Percentiles rank a stretch among this genome's conserved stretches.
Evolutionary conservation across 2,113 vertebrate genomes (phyloP).

Genomic region (Apaloderma vittatum): DNA sequence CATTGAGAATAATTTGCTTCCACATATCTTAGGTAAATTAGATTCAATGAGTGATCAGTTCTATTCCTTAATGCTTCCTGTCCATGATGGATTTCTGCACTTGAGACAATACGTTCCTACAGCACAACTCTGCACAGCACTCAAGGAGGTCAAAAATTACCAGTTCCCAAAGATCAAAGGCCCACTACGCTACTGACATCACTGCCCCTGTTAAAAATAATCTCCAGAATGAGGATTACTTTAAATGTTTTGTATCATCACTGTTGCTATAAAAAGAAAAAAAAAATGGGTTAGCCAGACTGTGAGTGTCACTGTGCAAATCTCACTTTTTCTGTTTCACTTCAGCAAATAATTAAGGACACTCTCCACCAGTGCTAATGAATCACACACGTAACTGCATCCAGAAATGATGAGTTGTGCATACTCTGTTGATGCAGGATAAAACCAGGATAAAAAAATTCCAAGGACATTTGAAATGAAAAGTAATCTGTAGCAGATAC

Average conservation of each 20-base stretch:
- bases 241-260: neutral
- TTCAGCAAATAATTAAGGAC: neutral
- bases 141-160: neutral
- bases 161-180: slow-evolving; percentile 17
- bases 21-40: neutral
- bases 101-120: neutral
- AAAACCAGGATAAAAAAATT: neutral
- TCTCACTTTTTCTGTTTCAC: neutral
- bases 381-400: neutral
- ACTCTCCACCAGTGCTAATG: neutral
- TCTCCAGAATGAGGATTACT: neutral
- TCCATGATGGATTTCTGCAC: neutral
- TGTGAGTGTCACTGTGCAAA: neutral
- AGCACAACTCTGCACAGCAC: neutral
- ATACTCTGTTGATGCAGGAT: neutral
- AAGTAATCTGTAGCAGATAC: neutral
- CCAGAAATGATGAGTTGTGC: neutral
- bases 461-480: neutral
- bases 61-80: neutral
- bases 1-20: neutral
- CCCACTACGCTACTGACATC: neutral
- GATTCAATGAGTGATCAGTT: neutral
- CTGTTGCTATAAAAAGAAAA: neutral
- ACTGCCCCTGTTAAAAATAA: neutral
- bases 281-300: neutral